Conservation (phyloP, 2,113 vertebrate species). For the Ranitomeya variabilis region DNA sequence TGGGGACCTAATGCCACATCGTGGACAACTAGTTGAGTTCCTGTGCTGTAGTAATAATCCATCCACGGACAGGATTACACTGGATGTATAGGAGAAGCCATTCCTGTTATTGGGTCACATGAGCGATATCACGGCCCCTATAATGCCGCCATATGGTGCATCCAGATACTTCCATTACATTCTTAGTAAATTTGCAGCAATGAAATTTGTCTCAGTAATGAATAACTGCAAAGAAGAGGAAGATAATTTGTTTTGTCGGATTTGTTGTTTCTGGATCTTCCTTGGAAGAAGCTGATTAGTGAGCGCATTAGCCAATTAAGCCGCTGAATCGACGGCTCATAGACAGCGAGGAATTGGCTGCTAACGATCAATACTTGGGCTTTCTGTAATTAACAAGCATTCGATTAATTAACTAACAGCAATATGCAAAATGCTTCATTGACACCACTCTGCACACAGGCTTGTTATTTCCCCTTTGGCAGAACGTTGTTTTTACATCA, state of each 20-base stretch:
- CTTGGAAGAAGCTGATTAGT: background rate
- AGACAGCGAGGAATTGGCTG: background rate
- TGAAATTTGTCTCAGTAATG: background rate
- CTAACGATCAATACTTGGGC: background rate
- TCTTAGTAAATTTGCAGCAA: background rate
- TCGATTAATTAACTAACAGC: conserved; percentile 3
- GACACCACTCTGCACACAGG: background rate
- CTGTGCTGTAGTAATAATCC: background rate
- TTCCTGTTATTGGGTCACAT: background rate
- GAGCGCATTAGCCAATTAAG: conserved; percentile 19
- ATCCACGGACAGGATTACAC: background rate
- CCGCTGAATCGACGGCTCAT: background rate
- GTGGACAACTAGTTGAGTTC: background rate
- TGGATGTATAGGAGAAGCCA: background rate
- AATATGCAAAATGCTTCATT: background rate
- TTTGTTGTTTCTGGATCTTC: background rate
- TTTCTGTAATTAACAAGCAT: conserved; percentile 33
- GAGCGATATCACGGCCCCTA: no score
- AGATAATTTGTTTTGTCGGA: background rate
- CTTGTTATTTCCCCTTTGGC: background rate
- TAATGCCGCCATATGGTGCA: background rate
- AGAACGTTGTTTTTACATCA: no score
- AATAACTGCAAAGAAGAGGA: background rate
- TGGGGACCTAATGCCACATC: no score
- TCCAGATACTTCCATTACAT: background rate